phyloP scores from a whole-genome alignment of 2,888 invertebrate species.

The Dasysyrphus tricinctus region DNA sequence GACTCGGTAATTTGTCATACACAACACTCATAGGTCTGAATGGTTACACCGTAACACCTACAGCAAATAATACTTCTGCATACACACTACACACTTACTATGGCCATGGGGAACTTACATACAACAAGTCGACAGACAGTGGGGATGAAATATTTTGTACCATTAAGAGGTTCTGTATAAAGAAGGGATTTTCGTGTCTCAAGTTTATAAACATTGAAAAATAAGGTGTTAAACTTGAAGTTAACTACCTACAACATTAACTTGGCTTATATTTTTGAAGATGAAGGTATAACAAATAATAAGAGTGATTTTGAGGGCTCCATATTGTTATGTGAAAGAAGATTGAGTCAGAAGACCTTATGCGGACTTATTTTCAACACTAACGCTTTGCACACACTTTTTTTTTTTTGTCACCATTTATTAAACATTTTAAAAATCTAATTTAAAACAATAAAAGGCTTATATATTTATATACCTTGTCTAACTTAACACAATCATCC shows the following conservation, averaged over 20 bases:
- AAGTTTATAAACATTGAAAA: neutral
- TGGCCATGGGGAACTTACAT: neutral
- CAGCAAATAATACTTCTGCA: conserved; percentile 19
- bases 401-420: no score
- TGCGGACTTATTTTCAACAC: neutral
- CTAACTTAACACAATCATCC: no score
- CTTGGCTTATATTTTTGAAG: neutral
- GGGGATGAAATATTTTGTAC: conserved; percentile 7
- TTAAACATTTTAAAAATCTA: no score
- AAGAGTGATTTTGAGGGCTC: neutral
- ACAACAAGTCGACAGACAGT: neutral
- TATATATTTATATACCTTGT: no score
- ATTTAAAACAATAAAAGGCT: no score
- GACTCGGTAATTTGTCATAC: conserved; percentile 48
- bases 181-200: conserved; percentile 19
- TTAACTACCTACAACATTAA: neutral
- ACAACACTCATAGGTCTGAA: conserved; percentile 37
- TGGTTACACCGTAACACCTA: conserved; percentile 26
- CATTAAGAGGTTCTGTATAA: no score
- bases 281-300: neutral
- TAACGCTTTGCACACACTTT: no score
- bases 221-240: conserved; percentile 17
- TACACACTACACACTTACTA: neutral
- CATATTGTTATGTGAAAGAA: neutral
- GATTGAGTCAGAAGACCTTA: neutral